Base-by-base conservation (phyloP, 2,113 vertebrate genomes). In the Poeciliopsis prolifica region DNA sequence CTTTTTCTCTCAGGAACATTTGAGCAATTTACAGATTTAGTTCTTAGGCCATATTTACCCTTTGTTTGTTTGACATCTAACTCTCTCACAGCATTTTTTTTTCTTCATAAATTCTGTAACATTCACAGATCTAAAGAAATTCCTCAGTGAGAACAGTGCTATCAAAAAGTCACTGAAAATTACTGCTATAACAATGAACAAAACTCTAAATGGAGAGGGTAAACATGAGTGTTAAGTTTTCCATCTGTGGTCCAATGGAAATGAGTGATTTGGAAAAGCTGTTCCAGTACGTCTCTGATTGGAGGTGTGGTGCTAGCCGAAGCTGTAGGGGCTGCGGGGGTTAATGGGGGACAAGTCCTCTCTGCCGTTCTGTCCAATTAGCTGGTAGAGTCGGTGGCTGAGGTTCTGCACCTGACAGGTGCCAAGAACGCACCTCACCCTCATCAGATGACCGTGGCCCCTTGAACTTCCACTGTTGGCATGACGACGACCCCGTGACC, bases 341-440 rank as follows among this genome's bases (percentile, higher is more conserved):
- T 96, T 95, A 31, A 96, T 82, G 22, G 97, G 97, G 28, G 95
- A 95, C 0, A 92, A 93, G 79, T 96, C 94, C 35, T 93, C 94
- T 2, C 92, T 94, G 13, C 96, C 94, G 0, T 86, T 87, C 28
- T 94, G 95, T 30, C 95, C 94, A 71, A 95, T 86, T 28, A 98
- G 94, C 87, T 96, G 97, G 94, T 96, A 96, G 4, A 98, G 95
- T 35, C 96, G 95, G 72, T 97, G 95, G 77, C 95, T 95, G 63
- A 98, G 96, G 88, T 96, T 97, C 85, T 97, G 97, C 68, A 97
- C 95, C 77, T 96, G 97, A 89, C 97, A 98, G 26, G 97, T 98
- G 35, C 96, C 96, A 40, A 98, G 92, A 26, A 94, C 89, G 15
- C 97, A 98, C 77, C 96, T 96, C 28, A 95, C 96, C 24, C 96